Evolutionary conservation across 2,888 invertebrate species (phyloP).

Genomic region (Matsumyia berberina): DNA sequence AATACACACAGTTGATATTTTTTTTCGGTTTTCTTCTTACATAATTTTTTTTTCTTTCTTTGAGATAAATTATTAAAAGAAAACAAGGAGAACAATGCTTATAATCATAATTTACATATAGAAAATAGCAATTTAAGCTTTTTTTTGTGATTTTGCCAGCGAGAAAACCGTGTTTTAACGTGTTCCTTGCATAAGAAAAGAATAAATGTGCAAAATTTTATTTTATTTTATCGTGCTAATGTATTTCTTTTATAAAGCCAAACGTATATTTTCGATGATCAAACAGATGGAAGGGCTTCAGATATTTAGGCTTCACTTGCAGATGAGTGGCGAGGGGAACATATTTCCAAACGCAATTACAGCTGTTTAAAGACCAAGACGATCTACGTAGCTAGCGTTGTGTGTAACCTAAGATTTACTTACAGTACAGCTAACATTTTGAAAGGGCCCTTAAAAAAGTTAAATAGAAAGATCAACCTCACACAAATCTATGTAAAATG

Average conservation of each 20-base stretch:
- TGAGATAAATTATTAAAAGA: conserved; percentile 47
- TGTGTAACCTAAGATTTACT: too few relatives aligned
- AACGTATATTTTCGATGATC: neutral
- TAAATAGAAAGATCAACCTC: too few relatives aligned
- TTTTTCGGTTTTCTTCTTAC: conserved; percentile 31
- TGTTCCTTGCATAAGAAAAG: conserved; percentile 8
- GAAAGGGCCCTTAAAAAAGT: too few relatives aligned
- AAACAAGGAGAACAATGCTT: conserved; percentile 21
- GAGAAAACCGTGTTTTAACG: conserved; percentile 10
- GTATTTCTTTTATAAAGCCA: neutral
- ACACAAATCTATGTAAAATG: too few relatives aligned
- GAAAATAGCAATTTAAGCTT: neutral
- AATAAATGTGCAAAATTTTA: conserved; percentile 30
- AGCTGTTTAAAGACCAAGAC: too few relatives aligned
- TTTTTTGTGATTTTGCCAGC: conserved; percentile 27
- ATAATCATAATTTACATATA: conserved; percentile 36
- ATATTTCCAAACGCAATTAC: too few relatives aligned
- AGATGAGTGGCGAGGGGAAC: neutral
- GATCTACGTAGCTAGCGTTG: too few relatives aligned
- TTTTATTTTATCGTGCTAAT: neutral
- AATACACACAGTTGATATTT: conserved; percentile 61
- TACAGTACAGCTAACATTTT: too few relatives aligned
- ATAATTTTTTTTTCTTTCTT: conserved; percentile 15
- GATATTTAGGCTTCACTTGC: neutral
- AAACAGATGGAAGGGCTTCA: neutral